Percentiles rank a stretch among this genome's conserved stretches.
These are phyloP conservation scores for Malacoraja senta DNA, from an alignment of 2,797 vertebrate genomes.

Conservation along the genomic window DNA sequence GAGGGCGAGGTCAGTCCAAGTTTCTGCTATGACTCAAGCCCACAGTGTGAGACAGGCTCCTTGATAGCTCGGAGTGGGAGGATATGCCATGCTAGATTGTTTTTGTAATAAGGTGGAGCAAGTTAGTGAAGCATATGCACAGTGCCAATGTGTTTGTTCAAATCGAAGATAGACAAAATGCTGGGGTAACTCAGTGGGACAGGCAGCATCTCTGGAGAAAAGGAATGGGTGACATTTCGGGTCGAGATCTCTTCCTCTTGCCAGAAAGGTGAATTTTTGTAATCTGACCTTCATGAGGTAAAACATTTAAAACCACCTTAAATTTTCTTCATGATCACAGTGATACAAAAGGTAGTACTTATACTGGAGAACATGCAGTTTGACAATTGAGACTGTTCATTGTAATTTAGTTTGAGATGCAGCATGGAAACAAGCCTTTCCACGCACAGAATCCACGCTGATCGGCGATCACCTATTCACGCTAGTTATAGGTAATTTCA, in stretches of 20 bases:
- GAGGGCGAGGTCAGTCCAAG: neutral
- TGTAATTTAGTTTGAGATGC: no score
- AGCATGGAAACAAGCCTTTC: no score
- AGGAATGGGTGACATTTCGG: no score
- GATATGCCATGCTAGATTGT: neutral
- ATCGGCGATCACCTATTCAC: no score
- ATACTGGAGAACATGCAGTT: no score
- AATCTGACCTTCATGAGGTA: neutral
- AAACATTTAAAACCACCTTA: neutral
- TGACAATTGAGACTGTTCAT: no score
- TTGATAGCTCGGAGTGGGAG: neutral
- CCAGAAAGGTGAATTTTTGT: neutral
- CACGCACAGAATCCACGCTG: no score
- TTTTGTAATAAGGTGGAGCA: neutral
- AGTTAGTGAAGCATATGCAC: neutral
- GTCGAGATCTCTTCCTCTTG: neutral
- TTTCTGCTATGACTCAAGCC: neutral
- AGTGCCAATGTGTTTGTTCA: neutral
- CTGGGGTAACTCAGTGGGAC: no score
- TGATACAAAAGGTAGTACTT: no score
- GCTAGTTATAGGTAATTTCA: no score
- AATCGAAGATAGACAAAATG: neutral
- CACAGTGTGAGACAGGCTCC: no score
- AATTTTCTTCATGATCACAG: neutral
- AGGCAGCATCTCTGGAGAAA: no score